Base-by-base conservation (phyloP, 1,140 invertebrate species). In the Calliphora vicina region DNA sequence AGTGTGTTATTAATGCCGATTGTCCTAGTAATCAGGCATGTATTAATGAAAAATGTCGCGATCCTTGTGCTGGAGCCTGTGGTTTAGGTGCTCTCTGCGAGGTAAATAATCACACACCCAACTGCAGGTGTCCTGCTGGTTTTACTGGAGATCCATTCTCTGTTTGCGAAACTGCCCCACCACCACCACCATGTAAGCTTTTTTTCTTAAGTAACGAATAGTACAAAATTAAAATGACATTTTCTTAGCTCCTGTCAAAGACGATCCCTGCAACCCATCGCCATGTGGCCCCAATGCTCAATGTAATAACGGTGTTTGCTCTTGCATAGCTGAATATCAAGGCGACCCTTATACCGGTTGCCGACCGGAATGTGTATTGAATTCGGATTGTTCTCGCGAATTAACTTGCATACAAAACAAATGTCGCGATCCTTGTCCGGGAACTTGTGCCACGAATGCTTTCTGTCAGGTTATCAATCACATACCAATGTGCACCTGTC, bases 261-360 rank as follows among this genome's bases (percentile, higher is more conserved):
- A 89, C 3, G 92, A 93, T 86, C 94, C 93, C 6, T 95, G 94
- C 87, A 89, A 92, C 78, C 94, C 94, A 67, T 94, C 94, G 1
- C 94, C 94, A 1, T 96, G 96, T 88, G 95, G 95, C 26, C 92
- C 94, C 1, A 97, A 97, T 90, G 94, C 96, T 23, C 81, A 85
- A 20, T 90, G 88, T 87, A 94, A 94, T 87, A 95, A 95, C 89
- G 96, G 95, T 29, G 94, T 94, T 13, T 97, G 96, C 87, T 92
- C 93, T 2, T 97, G 96, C 86, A 89, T 95, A 81, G 92, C 94
- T 0, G 95, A 95, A 87, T 97, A 96, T 87, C 95, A 94, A 84
- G 96, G 96, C 27, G 96, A 97, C 90, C 96, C 96, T 23, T 96
- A 96, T 86, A 93, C 93, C 13, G 95, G 95, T 12, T 97, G 96